Conservation (phyloP, 2,888 invertebrate genomes). For the Noctuana brunneofusca region DNA sequence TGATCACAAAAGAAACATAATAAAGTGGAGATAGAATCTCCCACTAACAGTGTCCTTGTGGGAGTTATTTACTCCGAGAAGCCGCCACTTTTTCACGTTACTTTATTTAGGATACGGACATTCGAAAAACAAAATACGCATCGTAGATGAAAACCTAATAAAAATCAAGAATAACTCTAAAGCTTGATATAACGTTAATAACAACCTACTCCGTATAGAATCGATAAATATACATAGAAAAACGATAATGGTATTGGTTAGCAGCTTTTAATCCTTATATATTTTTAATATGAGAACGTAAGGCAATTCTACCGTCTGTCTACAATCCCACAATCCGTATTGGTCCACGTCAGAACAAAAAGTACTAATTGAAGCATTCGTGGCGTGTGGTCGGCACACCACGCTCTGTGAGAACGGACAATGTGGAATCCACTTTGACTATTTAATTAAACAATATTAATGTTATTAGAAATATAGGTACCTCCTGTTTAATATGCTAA, state of each 20-base stretch:
- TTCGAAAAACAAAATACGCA: slow-evolving; percentile 49
- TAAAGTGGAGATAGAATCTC: slow-evolving; percentile 82
- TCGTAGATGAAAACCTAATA: slow-evolving; percentile 18
- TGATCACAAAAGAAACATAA: slow-evolving; percentile 84
- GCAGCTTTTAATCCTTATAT: slow-evolving; percentile 2
- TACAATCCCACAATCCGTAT: slow-evolving; percentile 43
- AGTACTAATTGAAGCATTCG: slow-evolving; percentile 40
- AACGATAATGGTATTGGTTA: slow-evolving; percentile 11
- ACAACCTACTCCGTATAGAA: slow-evolving; percentile 51
- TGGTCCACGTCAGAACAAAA: slow-evolving; percentile 55
- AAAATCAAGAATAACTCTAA: slow-evolving; percentile 8
- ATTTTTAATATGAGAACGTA: slow-evolving; percentile 7
- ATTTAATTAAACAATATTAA: slow-evolving; percentile 12
- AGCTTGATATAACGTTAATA: neutral
- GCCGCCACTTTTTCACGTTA: slow-evolving; percentile 77
- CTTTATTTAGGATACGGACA: slow-evolving; percentile 62
- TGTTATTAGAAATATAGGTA: neutral
- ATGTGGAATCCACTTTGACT: slow-evolving; percentile 35
- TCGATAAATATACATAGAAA: slow-evolving; percentile 53
- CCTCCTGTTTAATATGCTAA: no score
- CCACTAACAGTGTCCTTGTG: slow-evolving; percentile 83
- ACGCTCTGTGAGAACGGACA: slow-evolving; percentile 44
- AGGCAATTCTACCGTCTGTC: neutral
- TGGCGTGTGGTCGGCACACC: slow-evolving; percentile 37
- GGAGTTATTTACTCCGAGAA: slow-evolving; percentile 79